phyloP scores from a whole-genome alignment of 1,140 invertebrate species.

The Trinorchestia longiramus region DNA sequence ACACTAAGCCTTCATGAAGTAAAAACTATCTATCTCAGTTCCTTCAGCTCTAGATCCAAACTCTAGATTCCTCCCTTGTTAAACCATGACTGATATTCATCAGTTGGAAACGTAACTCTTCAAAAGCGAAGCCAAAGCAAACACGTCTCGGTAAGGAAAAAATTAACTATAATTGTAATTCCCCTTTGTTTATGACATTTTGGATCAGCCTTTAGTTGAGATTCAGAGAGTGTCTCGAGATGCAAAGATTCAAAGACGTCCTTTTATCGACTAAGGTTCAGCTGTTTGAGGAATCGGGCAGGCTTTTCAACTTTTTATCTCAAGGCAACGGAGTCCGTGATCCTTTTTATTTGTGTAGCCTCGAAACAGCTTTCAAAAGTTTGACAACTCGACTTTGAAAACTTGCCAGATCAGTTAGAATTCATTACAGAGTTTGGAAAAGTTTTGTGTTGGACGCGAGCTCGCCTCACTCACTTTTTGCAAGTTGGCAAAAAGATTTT shows the following conservation, averaged over 20 bases:
- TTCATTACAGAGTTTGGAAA: constrained; percentile 48
- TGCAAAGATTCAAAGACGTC: neutral
- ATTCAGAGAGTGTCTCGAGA: neutral
- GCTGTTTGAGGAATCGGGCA: neutral
- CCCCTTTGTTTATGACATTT: neutral
- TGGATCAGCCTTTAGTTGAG: neutral
- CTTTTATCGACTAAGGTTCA: neutral
- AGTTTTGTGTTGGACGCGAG: neutral
- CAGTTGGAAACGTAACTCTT: too few species aligned
- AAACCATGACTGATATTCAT: too few species aligned
- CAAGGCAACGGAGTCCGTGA: neutral
- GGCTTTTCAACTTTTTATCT: neutral
- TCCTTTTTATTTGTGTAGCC: constrained; percentile 30
- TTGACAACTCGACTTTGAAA: constrained; percentile 46
- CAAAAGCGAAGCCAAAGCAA: too few species aligned
- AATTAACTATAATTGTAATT: too few species aligned
- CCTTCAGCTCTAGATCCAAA: too few species aligned
- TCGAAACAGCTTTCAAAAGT: constrained; percentile 23
- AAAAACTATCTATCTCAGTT: too few species aligned
- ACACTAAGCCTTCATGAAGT: too few species aligned
- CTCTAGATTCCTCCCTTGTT: too few species aligned
- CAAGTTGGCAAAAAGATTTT: neutral
- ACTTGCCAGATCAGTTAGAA: constrained; percentile 52
- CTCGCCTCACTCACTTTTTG: neutral
- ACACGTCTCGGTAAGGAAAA: too few species aligned